These are phyloP conservation scores for Hybognathus amarus DNA, from an alignment of 2,797 vertebrate species.

Conservation along the genomic window DNA sequence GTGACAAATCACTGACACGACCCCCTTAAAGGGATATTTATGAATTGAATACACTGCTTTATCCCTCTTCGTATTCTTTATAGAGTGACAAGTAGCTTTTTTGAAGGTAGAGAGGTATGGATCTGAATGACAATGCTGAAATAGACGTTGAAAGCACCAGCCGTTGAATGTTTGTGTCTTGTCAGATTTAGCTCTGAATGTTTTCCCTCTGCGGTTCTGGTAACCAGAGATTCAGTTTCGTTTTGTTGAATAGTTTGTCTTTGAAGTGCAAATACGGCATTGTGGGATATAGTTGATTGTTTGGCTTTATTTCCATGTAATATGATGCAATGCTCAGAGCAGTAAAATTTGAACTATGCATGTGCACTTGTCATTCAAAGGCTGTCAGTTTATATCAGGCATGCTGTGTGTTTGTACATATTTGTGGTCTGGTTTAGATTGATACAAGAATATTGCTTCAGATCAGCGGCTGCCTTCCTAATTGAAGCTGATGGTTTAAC, in stretches of 20 bases:
- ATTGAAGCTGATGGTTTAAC: constrained; percentile 76
- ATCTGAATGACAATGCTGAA: constrained; percentile 56
- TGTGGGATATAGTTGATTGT: constrained; percentile 32
- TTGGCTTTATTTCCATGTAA: constrained; percentile 37
- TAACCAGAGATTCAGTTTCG: constrained; percentile 48
- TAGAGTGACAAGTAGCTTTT: constrained; percentile 59
- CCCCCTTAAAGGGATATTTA: constrained; percentile 63
- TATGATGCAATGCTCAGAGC: constrained; percentile 24
- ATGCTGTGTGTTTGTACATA: not conserved
- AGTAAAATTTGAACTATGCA: constrained; percentile 25
- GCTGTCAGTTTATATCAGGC: constrained; percentile 22
- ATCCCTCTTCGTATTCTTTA: constrained; percentile 54
- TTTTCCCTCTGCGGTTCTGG: constrained; percentile 54
- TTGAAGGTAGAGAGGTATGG: constrained; percentile 6
- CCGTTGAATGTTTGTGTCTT: constrained; percentile 51
- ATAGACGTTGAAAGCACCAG: constrained; percentile 44
- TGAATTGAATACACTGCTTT: constrained; percentile 62
- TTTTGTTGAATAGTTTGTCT: constrained; percentile 45
- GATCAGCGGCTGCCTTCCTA: constrained; percentile 70
- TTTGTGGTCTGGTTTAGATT: constrained; percentile 27
- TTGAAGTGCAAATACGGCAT: constrained; percentile 49
- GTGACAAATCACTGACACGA: constrained; percentile 62
- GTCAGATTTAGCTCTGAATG: constrained; percentile 47
- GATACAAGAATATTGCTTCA: constrained; percentile 53
- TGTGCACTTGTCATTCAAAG: constrained; percentile 26